These are phyloP conservation scores for Coptotermes formosanus DNA, from an alignment of 1,140 invertebrate species.

Conservation along the genomic window DNA sequence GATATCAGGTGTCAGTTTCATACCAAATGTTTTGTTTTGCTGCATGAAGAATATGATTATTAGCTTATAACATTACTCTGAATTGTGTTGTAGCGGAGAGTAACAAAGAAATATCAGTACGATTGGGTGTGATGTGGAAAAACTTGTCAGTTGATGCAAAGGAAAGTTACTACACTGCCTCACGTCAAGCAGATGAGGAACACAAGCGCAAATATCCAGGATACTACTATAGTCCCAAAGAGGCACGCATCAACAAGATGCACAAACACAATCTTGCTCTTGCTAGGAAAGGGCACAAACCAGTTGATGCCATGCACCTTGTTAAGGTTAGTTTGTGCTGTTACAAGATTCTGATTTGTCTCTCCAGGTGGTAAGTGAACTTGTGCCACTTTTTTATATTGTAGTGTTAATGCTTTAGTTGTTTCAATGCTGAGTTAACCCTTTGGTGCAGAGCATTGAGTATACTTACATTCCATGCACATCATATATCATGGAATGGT, in stretches of 20 bases:
- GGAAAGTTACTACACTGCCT: constrained; percentile 48
- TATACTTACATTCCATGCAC: too few species aligned
- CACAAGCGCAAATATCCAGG: constrained; percentile 54
- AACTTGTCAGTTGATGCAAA: constrained; percentile 47
- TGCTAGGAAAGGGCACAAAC: constrained; percentile 23
- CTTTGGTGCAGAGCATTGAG: too few species aligned
- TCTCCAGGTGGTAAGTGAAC: too few species aligned
- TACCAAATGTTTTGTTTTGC: too few species aligned
- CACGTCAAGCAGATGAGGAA: constrained; percentile 48
- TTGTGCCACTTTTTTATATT: too few species aligned
- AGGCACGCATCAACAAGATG: constrained; percentile 46
- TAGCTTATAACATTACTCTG: too few species aligned
- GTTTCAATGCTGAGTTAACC: too few species aligned
- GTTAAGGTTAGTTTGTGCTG: constrained; percentile 28
- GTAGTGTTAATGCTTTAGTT: too few species aligned
- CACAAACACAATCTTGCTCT: constrained; percentile 37
- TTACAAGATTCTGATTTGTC: too few species aligned
- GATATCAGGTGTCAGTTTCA: too few species aligned
- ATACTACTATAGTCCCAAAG: constrained; percentile 51
- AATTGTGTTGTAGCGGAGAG: constrained; percentile 43
- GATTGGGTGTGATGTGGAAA: constrained; percentile 55
- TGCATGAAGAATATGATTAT: too few species aligned
- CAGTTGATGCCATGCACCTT: constrained; percentile 30
- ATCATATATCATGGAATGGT: too few species aligned
- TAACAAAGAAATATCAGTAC: constrained; percentile 54